These are phyloP conservation scores for Sphaerophoria rueppellii DNA, from an alignment of 2,888 invertebrate species.

Conservation along the genomic window DNA sequence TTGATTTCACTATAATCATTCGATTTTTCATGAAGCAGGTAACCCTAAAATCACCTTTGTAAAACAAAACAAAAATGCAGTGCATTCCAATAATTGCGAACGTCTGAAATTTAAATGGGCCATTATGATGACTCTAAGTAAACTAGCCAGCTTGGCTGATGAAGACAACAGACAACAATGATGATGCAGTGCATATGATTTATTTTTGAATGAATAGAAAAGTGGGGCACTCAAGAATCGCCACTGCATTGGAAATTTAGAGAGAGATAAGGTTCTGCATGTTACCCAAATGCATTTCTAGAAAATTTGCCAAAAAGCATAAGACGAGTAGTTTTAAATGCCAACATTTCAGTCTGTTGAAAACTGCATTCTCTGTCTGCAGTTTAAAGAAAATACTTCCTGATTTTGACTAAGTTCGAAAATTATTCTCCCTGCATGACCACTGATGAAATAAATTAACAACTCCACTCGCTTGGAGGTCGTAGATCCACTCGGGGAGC, in stretches of 20 bases:
- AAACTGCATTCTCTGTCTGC: no score
- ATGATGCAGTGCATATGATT: not conserved
- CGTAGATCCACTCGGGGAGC: not conserved
- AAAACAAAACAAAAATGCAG: slow-evolving; percentile 1
- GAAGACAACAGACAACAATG: slow-evolving; percentile 44
- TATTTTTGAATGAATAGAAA: no score
- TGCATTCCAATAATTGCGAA: slow-evolving; percentile 17
- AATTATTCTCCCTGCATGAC: slow-evolving; percentile 56
- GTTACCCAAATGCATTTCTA: no score
- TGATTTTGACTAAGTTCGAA: not conserved
- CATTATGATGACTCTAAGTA: slow-evolving; percentile 21
- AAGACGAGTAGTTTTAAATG: no score
- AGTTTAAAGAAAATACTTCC: not conserved
- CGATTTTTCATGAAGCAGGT: not conserved
- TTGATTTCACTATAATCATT: no score
- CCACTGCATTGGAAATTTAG: no score
- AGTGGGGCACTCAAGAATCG: no score
- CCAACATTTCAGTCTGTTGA: no score
- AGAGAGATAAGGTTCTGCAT: no score
- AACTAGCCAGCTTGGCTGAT: slow-evolving; percentile 5
- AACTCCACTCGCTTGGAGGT: not conserved
- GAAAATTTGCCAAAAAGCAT: no score
- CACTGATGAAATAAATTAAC: slow-evolving; percentile 47
- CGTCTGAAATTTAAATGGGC: slow-evolving; percentile 18
- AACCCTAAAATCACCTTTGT: not conserved